These are phyloP conservation scores for Perccottus glenii DNA, from an alignment of 2,113 vertebrate genomes.

Conservation along the genomic window DNA sequence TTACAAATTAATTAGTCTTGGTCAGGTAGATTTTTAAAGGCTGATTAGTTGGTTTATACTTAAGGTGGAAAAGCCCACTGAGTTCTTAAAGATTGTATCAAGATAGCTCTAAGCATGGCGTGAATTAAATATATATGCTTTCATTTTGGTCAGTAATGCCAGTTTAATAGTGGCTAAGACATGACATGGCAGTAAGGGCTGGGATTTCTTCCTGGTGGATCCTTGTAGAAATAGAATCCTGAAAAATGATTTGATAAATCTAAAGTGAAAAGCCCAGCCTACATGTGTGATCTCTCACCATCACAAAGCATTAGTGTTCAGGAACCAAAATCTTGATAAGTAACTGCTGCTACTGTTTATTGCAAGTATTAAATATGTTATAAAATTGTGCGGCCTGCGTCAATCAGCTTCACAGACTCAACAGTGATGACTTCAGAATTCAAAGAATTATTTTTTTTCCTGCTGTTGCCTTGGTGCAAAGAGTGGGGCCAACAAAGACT, in stretches of 20 bases:
- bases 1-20: no score
- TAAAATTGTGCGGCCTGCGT: not conserved
- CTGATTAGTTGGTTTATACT: no score
- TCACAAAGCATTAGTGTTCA: slow-evolving; percentile 47
- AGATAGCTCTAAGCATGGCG: no score
- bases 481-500: slow-evolving; percentile 42
- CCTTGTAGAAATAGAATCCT: slow-evolving; percentile 23
- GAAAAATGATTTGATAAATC: slow-evolving; percentile 48
- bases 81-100: no score
- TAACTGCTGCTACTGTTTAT: slow-evolving; percentile 2
- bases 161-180: no score
- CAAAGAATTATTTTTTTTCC: slow-evolving; percentile 12
- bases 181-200: no score
- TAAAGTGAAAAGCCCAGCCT: slow-evolving; percentile 58
- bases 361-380: slow-evolving; percentile 18
- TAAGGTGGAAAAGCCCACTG: no score
- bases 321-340: slow-evolving; percentile 28
- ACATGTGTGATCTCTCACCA: slow-evolving; percentile 41
- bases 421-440: slow-evolving; percentile 20
- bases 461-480: slow-evolving; percentile 22
- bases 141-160: no score
- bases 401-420: not conserved
- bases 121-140: no score
- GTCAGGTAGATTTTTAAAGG: no score
- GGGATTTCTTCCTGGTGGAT: slow-evolving; percentile 43